Evolutionary conservation across 2,797 vertebrate genomes (phyloP).

Genomic region (Graptemys geographica): DNA sequence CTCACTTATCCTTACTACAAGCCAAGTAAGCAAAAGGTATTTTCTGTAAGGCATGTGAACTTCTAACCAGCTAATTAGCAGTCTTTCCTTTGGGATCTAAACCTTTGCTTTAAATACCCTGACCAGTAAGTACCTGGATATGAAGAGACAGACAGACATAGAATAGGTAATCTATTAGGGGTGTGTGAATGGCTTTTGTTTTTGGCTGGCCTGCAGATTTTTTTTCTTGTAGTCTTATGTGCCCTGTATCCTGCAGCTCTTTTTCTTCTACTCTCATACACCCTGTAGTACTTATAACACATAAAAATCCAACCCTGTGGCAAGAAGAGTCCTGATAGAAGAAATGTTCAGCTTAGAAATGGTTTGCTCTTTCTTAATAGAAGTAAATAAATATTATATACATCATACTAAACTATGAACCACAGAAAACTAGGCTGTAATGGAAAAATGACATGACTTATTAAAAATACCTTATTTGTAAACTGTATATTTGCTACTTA

Average conservation of each 20-base stretch:
- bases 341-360: background rate
- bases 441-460: accelerated
- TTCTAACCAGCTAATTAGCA: background rate
- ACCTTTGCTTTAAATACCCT: background rate
- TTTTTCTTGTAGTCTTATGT: background rate
- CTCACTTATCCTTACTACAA: background rate
- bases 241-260: background rate
- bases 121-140: background rate
- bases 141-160: background rate
- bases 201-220: background rate
- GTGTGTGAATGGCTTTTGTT: background rate
- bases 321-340: accelerated
- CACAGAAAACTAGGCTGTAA: background rate
- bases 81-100: background rate
- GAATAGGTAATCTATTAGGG: background rate
- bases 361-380: accelerated
- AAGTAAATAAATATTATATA: background rate
- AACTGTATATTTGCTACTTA: accelerated
- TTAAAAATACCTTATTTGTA: background rate
- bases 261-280: background rate
- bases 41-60: background rate
- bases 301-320: background rate
- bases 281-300: background rate
- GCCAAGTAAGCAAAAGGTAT: background rate
- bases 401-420: background rate